phyloP scores from a whole-genome alignment of 2,888 invertebrate species.

The Malacosoma neustria region DNA sequence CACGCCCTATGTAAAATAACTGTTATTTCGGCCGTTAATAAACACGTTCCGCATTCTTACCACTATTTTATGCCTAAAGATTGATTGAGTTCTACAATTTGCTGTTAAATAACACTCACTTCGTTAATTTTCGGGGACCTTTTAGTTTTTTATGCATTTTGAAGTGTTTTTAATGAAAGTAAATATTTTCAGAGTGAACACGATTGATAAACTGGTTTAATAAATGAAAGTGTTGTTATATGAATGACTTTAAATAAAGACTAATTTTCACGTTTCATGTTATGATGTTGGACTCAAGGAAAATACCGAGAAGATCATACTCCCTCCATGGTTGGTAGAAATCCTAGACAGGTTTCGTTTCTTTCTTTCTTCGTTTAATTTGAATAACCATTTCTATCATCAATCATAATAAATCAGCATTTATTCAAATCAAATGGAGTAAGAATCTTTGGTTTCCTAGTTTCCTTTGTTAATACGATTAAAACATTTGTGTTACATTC shows the following conservation, averaged over 20 bases:
- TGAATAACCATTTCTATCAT: too few relatives aligned
- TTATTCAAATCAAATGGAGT: too few relatives aligned
- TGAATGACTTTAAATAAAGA: slow-evolving; percentile 48
- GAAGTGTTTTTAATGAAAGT: slow-evolving; percentile 46
- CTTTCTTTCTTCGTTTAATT: too few relatives aligned
- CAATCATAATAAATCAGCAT: too few relatives aligned
- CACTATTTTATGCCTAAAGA: slow-evolving; percentile 38
- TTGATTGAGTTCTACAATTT: slow-evolving; percentile 25
- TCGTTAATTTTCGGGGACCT: slow-evolving; percentile 33
- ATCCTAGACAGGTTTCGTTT: too few relatives aligned
- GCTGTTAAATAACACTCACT: slow-evolving; percentile 31
- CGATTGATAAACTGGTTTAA: slow-evolving; percentile 48
- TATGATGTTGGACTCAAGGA: slow-evolving; percentile 62
- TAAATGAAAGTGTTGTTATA: slow-evolving; percentile 61
- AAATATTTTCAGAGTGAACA: slow-evolving; percentile 51
- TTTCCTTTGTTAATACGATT: too few relatives aligned
- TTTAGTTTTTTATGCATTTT: slow-evolving; percentile 37
- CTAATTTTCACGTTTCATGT: slow-evolving; percentile 34
- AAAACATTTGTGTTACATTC: too few relatives aligned
- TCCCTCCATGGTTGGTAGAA: slow-evolving; percentile 60
- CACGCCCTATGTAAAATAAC: slow-evolving; percentile 65
- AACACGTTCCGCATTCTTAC: slow-evolving; percentile 66
- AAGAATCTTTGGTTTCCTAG: too few relatives aligned
- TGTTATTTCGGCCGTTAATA: slow-evolving; percentile 69
- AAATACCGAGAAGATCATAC: slow-evolving; percentile 56